Percentiles rank a stretch among this genome's conserved stretches.
Evolutionary conservation across 1,140 invertebrate genomes (phyloP).

Genomic region (Protaetia brevitarsis): DNA sequence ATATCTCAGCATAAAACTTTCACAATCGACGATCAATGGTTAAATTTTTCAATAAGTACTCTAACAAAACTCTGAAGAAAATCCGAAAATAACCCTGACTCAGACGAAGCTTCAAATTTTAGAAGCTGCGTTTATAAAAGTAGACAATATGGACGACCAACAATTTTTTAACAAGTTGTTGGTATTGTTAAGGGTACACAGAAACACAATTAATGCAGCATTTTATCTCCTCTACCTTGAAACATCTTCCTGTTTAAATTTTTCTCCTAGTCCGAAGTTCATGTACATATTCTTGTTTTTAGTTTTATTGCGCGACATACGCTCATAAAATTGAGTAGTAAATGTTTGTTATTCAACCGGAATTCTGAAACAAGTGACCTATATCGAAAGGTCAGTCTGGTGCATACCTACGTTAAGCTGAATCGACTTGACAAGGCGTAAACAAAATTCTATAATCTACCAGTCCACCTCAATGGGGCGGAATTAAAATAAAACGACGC

Average conservation of each 20-base stretch:
- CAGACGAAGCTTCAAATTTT: too few species aligned
- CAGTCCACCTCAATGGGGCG: neutral
- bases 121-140: too few species aligned
- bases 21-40: too few species aligned
- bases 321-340: neutral
- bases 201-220: too few species aligned
- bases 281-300: neutral
- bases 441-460: constrained; percentile 1
- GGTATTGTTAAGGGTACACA: too few species aligned
- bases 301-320: neutral
- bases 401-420: neutral
- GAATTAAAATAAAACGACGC: neutral
- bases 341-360: neutral
- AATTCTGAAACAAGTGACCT: neutral
- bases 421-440: neutral
- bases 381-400: neutral
- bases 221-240: neutral
- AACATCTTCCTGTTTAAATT: neutral
- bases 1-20: too few species aligned
- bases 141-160: too few species aligned
- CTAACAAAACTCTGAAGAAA: too few species aligned
- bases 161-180: too few species aligned
- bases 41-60: too few species aligned
- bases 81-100: too few species aligned
- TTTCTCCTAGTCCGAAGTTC: neutral